phyloP scores from a whole-genome alignment of 1,140 invertebrate genomes.

The Caerostris darwini region DNA sequence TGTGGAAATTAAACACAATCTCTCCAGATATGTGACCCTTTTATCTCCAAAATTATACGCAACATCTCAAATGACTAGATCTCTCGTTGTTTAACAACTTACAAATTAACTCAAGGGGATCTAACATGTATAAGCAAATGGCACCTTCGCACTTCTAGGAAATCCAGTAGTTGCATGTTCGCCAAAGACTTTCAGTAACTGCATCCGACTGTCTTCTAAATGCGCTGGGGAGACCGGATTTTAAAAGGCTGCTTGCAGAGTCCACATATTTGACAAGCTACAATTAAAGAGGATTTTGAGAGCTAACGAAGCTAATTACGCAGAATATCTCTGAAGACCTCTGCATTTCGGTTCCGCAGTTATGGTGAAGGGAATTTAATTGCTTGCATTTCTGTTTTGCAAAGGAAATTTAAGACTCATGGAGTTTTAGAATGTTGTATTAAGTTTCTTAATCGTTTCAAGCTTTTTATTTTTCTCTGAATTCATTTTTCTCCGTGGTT shows the following conservation, averaged over 20 bases:
- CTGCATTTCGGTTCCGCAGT: not conserved
- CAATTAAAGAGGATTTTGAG: conserved; percentile 56
- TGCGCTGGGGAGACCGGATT: not conserved
- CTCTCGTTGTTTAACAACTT: not conserved
- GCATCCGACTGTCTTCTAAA: not conserved
- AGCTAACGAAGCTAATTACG: conserved; percentile 57
- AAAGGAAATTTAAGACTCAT: not conserved
- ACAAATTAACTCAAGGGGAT: not conserved
- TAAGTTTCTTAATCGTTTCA: not conserved
- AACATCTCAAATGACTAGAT: too few species aligned
- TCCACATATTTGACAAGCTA: conserved; percentile 50
- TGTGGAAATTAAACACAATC: not conserved
- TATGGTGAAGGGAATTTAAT: not conserved
- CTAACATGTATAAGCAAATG: not conserved
- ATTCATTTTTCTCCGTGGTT: too few species aligned
- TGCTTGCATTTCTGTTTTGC: not conserved
- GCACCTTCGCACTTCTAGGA: not conserved
- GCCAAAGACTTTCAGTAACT: not conserved
- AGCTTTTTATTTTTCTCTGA: too few species aligned
- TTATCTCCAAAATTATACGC: too few species aligned
- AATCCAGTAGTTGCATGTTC: not conserved
- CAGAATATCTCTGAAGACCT: not conserved
- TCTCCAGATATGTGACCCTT: not conserved
- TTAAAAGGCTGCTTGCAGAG: conserved; percentile 15
- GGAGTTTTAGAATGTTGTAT: not conserved